phyloP scores from a whole-genome alignment of 1,140 invertebrate genomes.

The Drosophila sp. region DNA sequence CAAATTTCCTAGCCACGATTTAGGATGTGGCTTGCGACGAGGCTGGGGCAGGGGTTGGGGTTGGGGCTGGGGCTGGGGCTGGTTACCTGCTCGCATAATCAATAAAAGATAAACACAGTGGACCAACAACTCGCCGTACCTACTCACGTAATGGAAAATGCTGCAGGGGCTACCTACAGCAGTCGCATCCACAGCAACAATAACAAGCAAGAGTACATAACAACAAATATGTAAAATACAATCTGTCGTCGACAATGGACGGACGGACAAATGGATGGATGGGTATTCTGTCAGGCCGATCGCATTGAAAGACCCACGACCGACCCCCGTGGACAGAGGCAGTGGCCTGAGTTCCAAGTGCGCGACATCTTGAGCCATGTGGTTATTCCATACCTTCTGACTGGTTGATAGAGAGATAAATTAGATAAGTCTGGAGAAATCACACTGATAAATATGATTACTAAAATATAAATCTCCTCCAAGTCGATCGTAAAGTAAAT shows the following conservation, averaged over 20 bases:
- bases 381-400: slow-evolving; percentile 3
- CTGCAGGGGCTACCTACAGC: slow-evolving; percentile 59
- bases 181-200: slow-evolving; percentile 24
- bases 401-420: slow-evolving; percentile 38
- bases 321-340: slow-evolving; percentile 46
- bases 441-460: neutral
- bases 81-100: slow-evolving; percentile 73
- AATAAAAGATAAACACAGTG: slow-evolving; percentile 75
- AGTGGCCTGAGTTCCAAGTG: slow-evolving; percentile 16
- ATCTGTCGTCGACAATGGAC: neutral
- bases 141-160: slow-evolving; percentile 72
- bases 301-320: slow-evolving; percentile 10
- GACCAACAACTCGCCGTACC: slow-evolving; percentile 40
- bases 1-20: slow-evolving; percentile 63
- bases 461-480: neutral
- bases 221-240: slow-evolving; percentile 9
- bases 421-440: slow-evolving; percentile 18
- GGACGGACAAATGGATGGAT: slow-evolving; percentile 31
- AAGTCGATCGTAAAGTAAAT: too few relatives aligned
- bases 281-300: slow-evolving; percentile 52
- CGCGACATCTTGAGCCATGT: slow-evolving; percentile 27
- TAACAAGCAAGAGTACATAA: slow-evolving; percentile 24
- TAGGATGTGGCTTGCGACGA: slow-evolving; percentile 13
- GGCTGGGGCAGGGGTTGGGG: slow-evolving; percentile 10
- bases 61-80: slow-evolving; percentile 1